phyloP scores from a whole-genome alignment of 2,113 vertebrate genomes.

The Microcebus ravelobensis region DNA sequence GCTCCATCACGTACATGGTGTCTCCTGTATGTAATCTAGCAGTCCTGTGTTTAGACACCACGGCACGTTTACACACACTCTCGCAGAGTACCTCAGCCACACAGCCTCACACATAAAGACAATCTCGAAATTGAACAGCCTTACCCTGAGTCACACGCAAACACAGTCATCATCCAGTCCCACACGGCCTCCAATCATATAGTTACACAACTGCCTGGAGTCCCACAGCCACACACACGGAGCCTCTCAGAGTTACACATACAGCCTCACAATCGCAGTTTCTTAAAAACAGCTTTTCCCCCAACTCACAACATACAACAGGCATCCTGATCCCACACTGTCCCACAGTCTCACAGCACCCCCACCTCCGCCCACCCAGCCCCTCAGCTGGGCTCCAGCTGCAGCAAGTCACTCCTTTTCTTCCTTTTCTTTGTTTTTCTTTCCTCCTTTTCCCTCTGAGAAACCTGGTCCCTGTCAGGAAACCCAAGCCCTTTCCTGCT shows the following conservation, averaged over 20 bases:
- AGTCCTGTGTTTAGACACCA: neutral
- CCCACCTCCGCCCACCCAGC: slow-evolving; percentile 79
- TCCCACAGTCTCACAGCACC: slow-evolving; percentile 64
- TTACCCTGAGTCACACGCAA: neutral
- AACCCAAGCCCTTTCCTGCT: slow-evolving; percentile 77
- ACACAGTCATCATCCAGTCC: neutral
- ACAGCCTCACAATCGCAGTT: neutral
- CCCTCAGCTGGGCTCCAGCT: slow-evolving; percentile 87
- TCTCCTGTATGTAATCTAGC: neutral
- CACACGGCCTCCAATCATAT: neutral
- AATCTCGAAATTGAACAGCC: neutral
- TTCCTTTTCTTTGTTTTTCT: slow-evolving; percentile 80
- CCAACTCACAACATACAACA: neutral
- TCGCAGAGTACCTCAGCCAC: neutral
- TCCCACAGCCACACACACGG: neutral
- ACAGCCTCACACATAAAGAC: neutral
- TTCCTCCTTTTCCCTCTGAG: slow-evolving; percentile 79
- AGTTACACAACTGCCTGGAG: neutral
- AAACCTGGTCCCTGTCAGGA: slow-evolving; percentile 84
- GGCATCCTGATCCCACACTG: slow-evolving; percentile 45
- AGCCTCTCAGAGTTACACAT: neutral
- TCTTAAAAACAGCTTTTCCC: neutral
- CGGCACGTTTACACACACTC: neutral
- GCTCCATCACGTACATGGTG: neutral
- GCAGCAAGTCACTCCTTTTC: slow-evolving; percentile 76